These are phyloP conservation scores for Sciurus vulgaris DNA, from an alignment of 2,797 vertebrate genomes.

Conservation along the genomic window DNA sequence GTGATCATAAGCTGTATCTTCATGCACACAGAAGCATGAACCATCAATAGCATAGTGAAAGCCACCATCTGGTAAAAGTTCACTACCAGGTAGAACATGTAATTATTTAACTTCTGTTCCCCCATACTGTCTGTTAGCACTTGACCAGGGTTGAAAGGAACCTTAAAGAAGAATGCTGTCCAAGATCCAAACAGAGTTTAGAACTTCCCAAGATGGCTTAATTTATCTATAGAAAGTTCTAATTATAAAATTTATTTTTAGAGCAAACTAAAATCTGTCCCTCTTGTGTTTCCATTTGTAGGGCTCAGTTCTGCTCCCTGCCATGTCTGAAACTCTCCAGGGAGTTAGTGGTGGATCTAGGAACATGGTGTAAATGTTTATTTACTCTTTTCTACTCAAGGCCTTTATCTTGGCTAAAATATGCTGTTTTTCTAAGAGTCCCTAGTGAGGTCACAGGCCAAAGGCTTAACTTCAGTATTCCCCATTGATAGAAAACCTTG, in stretches of 20 bases:
- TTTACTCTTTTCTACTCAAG: background rate
- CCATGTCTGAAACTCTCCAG: background rate
- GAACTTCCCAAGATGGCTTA: background rate
- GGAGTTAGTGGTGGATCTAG: background rate
- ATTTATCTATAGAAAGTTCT: background rate
- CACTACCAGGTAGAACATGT: background rate
- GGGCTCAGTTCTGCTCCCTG: background rate
- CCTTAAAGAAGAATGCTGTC: background rate
- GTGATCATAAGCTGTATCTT: background rate
- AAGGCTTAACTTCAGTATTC: background rate
- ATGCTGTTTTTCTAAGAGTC: background rate
- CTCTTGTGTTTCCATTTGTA: background rate
- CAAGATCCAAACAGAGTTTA: conserved; percentile 22
- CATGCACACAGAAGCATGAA: background rate
- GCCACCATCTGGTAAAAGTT: background rate
- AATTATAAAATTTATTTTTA: conserved; percentile 28
- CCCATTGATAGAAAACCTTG: background rate
- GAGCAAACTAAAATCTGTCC: background rate
- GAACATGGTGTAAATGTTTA: background rate
- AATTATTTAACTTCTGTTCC: conserved; percentile 26
- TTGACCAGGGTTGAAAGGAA: background rate
- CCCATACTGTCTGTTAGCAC: background rate
- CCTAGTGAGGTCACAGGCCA: background rate
- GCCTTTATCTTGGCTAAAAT: background rate
- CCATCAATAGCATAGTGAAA: background rate